phyloP scores from a whole-genome alignment of 1,140 invertebrate genomes.

The Andricus grossulariae region DNA sequence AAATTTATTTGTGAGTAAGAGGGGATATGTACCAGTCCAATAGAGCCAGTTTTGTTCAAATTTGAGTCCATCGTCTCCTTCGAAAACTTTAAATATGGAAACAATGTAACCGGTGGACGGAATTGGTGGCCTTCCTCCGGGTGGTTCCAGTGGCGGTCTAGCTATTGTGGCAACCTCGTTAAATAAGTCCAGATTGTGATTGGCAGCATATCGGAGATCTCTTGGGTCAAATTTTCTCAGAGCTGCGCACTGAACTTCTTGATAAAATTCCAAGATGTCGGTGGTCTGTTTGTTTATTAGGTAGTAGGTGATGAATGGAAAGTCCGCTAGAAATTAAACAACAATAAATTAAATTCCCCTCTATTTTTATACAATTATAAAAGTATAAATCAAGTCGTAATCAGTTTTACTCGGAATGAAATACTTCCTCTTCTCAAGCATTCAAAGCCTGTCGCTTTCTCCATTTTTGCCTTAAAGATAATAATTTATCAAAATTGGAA shows the following conservation, averaged over 20 bases:
- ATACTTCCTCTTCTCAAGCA: too few species aligned
- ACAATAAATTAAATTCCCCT: slow-evolving; percentile 2
- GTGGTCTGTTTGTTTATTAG: slow-evolving; percentile 90
- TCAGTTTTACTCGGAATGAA: too few species aligned
- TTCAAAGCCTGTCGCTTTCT: too few species aligned
- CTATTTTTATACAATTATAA: too few species aligned
- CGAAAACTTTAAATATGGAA: slow-evolving; percentile 94
- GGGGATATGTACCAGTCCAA: slow-evolving; percentile 83
- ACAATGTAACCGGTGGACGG: slow-evolving; percentile 92
- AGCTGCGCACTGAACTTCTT: slow-evolving; percentile 86
- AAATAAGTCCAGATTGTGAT: slow-evolving; percentile 90
- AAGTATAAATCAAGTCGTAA: too few species aligned
- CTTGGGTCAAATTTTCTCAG: slow-evolving; percentile 89
- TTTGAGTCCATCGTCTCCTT: slow-evolving; percentile 92
- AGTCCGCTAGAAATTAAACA: slow-evolving; percentile 82
- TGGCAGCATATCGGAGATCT: slow-evolving; percentile 86
- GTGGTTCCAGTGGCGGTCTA: slow-evolving; percentile 86
- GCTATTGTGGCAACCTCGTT: slow-evolving; percentile 93
- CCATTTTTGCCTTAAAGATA: too few species aligned
- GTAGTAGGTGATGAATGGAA: slow-evolving; percentile 93
- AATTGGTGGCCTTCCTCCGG: slow-evolving; percentile 85
- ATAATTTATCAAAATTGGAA: too few species aligned
- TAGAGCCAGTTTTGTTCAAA: slow-evolving; percentile 95
- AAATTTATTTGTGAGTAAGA: neutral
- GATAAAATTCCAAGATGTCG: slow-evolving; percentile 89